Evolutionary conservation across 1,140 invertebrate genomes (phyloP).

Genomic region (Bombus ignitus): DNA sequence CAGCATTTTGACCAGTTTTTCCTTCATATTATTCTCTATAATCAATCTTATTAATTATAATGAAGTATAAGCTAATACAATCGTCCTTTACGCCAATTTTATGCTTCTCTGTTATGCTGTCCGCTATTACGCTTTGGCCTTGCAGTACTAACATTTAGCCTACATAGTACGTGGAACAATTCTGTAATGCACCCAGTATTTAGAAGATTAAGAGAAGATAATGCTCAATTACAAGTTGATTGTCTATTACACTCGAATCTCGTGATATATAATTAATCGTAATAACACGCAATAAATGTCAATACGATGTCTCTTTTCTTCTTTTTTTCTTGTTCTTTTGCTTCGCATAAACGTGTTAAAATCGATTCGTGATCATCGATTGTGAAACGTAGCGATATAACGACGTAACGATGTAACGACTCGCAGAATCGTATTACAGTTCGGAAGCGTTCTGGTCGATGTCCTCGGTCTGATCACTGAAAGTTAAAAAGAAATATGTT

Average conservation of each 20-base stretch:
- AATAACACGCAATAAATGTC: neutral
- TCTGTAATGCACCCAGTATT: no score
- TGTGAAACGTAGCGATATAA: neutral
- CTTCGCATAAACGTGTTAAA: neutral
- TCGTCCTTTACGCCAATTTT: neutral
- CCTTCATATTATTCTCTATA: no score
- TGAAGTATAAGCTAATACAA: neutral
- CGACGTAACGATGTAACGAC: neutral
- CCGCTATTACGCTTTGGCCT: neutral
- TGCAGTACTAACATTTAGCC: neutral
- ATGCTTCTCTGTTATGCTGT: neutral
- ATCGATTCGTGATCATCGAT: neutral
- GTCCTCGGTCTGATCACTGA: constrained; percentile 34
- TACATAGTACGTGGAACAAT: neutral
- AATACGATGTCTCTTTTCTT: neutral
- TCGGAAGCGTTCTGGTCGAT: constrained; percentile 17
- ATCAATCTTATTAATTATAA: no score
- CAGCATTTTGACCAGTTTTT: no score
- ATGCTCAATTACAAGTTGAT: neutral
- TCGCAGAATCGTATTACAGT: neutral
- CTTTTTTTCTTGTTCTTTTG: neutral
- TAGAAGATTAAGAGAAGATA: neutral
- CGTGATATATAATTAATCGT: neutral
- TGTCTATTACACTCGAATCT: neutral
- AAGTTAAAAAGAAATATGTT: constrained; percentile 35